phyloP scores from a whole-genome alignment of 1,140 invertebrate genomes.

The Ganaspis sp. region DNA sequence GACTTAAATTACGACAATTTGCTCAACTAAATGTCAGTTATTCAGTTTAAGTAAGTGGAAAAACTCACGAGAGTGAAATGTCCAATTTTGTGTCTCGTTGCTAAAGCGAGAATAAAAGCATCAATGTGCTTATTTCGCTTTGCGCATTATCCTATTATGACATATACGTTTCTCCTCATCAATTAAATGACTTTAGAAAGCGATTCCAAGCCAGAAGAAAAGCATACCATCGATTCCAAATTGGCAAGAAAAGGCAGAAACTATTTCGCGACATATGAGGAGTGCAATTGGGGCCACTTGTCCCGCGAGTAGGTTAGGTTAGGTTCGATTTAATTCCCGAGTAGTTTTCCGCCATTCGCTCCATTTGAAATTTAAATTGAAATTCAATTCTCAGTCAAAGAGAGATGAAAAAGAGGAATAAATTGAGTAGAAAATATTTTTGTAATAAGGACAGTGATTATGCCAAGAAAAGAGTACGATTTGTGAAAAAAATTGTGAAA shows the following conservation, averaged over 20 bases:
- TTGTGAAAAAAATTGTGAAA: no score
- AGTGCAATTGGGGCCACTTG: constrained; percentile 11
- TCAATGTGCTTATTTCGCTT: background rate
- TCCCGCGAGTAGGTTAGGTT: background rate
- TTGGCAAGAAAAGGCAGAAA: constrained; percentile 33
- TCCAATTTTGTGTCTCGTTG: background rate
- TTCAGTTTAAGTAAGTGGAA: background rate
- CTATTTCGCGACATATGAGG: constrained; percentile 26
- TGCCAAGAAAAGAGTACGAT: no score
- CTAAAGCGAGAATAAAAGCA: background rate
- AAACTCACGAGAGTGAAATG: background rate
- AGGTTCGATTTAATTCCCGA: background rate
- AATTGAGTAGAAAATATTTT: background rate
- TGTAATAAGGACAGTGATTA: no score
- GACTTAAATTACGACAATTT: background rate
- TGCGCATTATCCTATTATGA: background rate
- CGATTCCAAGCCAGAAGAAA: background rate
- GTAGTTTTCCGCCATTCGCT: constrained; percentile 34
- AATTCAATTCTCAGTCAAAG: background rate
- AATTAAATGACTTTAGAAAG: constrained; percentile 42
- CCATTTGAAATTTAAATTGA: constrained; percentile 41
- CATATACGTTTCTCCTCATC: constrained; percentile 14
- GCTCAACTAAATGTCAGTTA: background rate
- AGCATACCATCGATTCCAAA: background rate
- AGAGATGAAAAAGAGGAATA: background rate